Base-by-base conservation (phyloP, 2,797 vertebrate genomes). In the Crypturellus tataupa region DNA sequence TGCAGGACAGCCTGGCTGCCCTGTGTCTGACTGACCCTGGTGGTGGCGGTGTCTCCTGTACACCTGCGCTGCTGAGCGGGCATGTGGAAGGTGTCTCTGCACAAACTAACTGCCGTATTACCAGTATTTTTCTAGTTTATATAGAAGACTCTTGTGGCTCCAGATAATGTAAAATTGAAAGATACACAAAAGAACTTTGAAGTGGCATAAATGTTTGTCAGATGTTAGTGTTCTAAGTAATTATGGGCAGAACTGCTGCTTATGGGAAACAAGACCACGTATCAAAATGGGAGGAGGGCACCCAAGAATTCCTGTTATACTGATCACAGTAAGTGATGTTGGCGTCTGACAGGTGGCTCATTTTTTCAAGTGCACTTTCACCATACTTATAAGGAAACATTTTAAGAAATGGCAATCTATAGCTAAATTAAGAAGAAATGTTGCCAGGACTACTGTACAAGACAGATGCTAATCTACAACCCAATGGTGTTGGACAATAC, bases 201-300 rank as follows among this genome's bases (percentile, higher is more conserved):
- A 90, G 71, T 18, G 1, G 40, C 73, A 93, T 53, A 75, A 90
- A 80, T 62, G 90, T 80, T 91, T 86, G 79, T 64, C 73, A 68
- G 87, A 93, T 75, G 93, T 94, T 77, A 94, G 71, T 86, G 92
- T 69, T 87, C 86, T 64, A 63, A 86, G 83, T 31, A 73, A 91
- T 88, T 75, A 86, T 67, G 85, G 56, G 71, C 73, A 86, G 82
- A 91, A 80, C 56, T 90, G 70, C 82, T 89, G 73, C 89, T 84
- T 77, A 89, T 35, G 51, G 72, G 68, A 94, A 91, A 42, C 44
- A 94, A 91, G 53, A 40, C 37, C 49, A 31, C 1, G 7, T 6
- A 88, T 62, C 67, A 68, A 83, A 92, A 59, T 10, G 63, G 2
- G 4, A 83, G 0, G 5, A 89, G 76, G 33, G 49, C 83, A 75